Conservation (phyloP, 2,113 vertebrate species). For the Taurulus bubalis region DNA sequence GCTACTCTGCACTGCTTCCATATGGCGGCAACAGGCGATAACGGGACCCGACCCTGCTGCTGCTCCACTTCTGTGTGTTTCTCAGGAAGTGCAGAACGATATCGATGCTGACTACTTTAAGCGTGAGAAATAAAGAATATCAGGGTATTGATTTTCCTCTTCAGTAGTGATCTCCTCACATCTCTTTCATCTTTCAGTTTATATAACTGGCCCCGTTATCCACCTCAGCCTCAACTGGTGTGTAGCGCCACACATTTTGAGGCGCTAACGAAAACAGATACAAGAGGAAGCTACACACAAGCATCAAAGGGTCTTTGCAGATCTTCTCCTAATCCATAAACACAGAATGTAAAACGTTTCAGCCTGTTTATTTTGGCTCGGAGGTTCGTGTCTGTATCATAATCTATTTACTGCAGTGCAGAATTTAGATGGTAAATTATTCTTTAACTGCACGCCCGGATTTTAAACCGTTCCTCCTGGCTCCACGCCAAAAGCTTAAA, state of each 20-base stretch:
- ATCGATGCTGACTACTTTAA: constrained; percentile 64
- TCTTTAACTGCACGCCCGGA: constrained; percentile 48
- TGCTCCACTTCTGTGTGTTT: constrained; percentile 22
- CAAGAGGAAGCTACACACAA: constrained; percentile 28
- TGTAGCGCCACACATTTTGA: constrained; percentile 47
- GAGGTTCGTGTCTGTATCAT: constrained; percentile 63
- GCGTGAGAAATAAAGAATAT: constrained; percentile 54
- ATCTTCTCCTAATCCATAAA: constrained; percentile 71
- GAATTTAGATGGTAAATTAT: constrained; percentile 61
- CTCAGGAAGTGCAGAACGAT: constrained; percentile 45
- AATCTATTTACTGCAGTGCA: constrained; percentile 67
- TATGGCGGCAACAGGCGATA: not conserved
- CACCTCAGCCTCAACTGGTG: constrained; percentile 59
- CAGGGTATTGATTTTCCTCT: constrained; percentile 61
- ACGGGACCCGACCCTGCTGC: not conserved
- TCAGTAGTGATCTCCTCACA: constrained; percentile 58
- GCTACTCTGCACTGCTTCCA: not conserved
- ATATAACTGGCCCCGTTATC: constrained; percentile 76
- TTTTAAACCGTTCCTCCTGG: constrained; percentile 51
- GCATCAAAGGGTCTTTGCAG: constrained; percentile 59
- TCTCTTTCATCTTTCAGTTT: constrained; percentile 65
- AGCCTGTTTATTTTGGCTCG: constrained; percentile 64
- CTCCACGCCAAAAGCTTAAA: constrained; percentile 54
- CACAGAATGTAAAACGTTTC: constrained; percentile 58
- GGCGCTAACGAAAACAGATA: constrained; percentile 53